These are phyloP conservation scores for Limnothrissa miodon DNA, from an alignment of 2,113 vertebrate genomes.

Conservation along the genomic window DNA sequence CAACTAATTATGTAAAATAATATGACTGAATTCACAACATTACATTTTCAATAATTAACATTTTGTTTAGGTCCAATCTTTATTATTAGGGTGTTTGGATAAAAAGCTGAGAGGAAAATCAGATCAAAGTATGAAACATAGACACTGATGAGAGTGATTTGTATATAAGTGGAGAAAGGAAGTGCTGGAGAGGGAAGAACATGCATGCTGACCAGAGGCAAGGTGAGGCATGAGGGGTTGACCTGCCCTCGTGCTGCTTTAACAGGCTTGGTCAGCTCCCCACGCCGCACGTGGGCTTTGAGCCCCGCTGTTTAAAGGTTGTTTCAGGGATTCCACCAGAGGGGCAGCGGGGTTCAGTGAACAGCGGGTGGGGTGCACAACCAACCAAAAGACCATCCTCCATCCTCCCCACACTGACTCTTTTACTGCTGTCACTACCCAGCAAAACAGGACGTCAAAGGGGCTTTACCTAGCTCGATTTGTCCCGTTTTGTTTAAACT, in stretches of 20 bases:
- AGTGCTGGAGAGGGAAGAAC: neutral
- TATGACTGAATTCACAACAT: too few species aligned
- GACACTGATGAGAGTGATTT: neutral
- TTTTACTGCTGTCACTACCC: conserved; percentile 34
- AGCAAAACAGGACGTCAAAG: conserved; percentile 56
- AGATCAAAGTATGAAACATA: neutral
- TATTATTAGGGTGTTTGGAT: too few species aligned
- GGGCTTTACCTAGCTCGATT: conserved; percentile 61
- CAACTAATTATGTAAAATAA: too few species aligned
- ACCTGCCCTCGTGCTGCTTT: conserved; percentile 54
- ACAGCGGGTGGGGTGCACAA: conserved; percentile 58
- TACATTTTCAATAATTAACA: too few species aligned
- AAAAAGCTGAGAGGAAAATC: neutral
- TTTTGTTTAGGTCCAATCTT: too few species aligned
- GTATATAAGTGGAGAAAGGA: neutral
- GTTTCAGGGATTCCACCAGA: conserved; percentile 68
- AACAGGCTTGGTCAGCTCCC: conserved; percentile 65
- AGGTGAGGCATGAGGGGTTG: neutral
- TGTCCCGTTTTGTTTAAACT: too few species aligned
- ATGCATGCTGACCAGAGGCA: neutral
- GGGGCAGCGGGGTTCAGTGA: conserved; percentile 67
- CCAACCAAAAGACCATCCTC: conserved; percentile 27
- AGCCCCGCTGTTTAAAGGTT: conserved; percentile 71
- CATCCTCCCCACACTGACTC: conserved; percentile 34
- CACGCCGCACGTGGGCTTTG: conserved; percentile 61